Conservation (phyloP, 2,888 invertebrate species). For the Sussaba pulchella region DNA sequence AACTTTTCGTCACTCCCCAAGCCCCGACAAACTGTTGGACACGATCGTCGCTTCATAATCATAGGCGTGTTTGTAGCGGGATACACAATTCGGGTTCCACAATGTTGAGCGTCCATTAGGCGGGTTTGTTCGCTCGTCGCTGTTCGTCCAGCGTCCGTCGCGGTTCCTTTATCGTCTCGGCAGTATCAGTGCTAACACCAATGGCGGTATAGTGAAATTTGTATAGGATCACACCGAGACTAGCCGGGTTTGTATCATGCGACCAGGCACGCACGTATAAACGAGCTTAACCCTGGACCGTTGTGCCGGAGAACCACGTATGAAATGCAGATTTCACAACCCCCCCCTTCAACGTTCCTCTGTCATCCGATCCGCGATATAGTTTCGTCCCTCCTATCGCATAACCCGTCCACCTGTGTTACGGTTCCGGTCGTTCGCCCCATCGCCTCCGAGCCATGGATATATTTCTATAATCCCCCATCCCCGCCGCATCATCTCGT, state of each 20-base stretch:
- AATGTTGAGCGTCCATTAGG: not conserved
- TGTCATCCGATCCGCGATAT: conserved; percentile 9
- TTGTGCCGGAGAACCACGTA: conserved; percentile 21
- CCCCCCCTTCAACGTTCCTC: not conserved
- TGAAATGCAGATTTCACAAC: conserved; percentile 15
- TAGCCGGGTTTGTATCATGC: conserved; percentile 26
- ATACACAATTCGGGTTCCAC: too few relatives aligned
- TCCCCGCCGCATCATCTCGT: conserved; percentile 37
- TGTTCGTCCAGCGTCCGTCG: not conserved
- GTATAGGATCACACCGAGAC: conserved; percentile 30
- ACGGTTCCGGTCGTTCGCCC: conserved; percentile 4
- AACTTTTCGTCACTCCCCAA: too few relatives aligned
- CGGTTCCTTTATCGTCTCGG: not conserved
- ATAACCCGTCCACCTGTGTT: not conserved
- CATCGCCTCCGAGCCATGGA: conserved; percentile 18
- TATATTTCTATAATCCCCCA: not conserved
- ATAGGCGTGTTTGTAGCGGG: too few relatives aligned
- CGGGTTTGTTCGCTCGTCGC: not conserved
- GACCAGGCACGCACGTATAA: conserved; percentile 19
- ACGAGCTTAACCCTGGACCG: conserved; percentile 10
- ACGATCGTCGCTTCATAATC: too few relatives aligned
- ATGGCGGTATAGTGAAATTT: conserved; percentile 23
- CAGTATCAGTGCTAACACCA: conserved; percentile 18
- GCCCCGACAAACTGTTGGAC: too few relatives aligned
- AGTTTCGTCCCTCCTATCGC: conserved; percentile 24